Evolutionary conservation across 1,140 invertebrate genomes (phyloP), one percentile per base, ranked within the genome.

Genomic region (Colletes latitarsis): DNA sequence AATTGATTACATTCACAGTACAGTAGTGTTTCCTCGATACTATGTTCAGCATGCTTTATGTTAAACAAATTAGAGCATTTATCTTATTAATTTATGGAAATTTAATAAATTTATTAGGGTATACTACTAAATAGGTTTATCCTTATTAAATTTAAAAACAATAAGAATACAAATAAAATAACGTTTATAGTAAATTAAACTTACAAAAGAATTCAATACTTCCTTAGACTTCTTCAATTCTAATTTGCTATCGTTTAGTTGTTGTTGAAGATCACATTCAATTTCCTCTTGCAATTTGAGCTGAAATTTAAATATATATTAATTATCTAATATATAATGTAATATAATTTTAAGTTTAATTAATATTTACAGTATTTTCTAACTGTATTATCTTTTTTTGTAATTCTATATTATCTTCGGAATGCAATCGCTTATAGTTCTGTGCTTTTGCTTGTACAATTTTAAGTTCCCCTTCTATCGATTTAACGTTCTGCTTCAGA

Each of bases 361-460:
- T 64, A 64, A 82, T 80, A 74, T 77, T 90, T 87, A 91, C 91
- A 17, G 43, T 84, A 87, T 88, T 90, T 86, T 92, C 87, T 46
- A 91, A 71, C 63, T 91, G 84, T 64, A 89, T 86, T 71, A 90
- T 88, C 72, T 87, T 88, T 84, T 83, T 91, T 43, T 86, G 89
- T 4, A 88, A 76, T 77, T 91, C 88, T 30, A 88, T 82, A 17
- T 68, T 87, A 64, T 90, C 85, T 30, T 70, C 71, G 0, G 82
- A 89, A 62, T 83, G 81, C 49, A 77, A 74, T 71, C 82, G 82
- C 64, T 74, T 87, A 57, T 85, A 81, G 64, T 81, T 83, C 62
- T 92, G 88, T 71, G 86, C 62, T 70, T 90, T 90, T 17, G 39
- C 58, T 78, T 70, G 84, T 43, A 73, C 66, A 60, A 39, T n/a